Evolutionary conservation across 2,113 vertebrate species (phyloP).

Genomic region (Okapia johnstoni): DNA sequence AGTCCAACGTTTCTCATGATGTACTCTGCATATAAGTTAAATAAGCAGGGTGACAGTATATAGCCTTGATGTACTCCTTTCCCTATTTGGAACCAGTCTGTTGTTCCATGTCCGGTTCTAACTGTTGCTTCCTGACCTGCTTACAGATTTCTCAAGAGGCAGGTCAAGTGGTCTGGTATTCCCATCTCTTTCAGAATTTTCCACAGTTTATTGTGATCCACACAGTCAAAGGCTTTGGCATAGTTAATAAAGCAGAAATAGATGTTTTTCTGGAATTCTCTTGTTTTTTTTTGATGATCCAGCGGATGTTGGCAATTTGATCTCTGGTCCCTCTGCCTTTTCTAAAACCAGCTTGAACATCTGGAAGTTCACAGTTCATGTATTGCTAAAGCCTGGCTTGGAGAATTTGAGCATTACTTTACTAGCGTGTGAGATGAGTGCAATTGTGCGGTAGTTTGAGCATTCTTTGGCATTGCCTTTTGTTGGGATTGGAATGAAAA

Average conservation of each 20-base stretch:
- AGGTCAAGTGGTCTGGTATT: background rate
- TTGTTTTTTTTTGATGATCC: background rate
- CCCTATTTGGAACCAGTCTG: background rate
- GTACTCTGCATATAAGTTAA: background rate
- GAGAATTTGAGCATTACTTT: background rate
- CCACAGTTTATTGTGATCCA: background rate
- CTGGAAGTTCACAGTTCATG: background rate
- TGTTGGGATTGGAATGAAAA: background rate
- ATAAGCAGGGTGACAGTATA: background rate
- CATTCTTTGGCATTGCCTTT: background rate
- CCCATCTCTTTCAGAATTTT: background rate
- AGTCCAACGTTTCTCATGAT: background rate
- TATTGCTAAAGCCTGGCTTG: background rate
- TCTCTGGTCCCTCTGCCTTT: background rate
- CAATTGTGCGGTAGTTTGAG: accelerated
- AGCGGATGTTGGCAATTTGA: background rate
- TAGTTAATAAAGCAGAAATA: background rate
- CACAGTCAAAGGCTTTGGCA: background rate
- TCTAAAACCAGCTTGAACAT: background rate
- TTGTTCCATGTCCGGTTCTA: background rate
- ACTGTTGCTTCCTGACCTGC: background rate
- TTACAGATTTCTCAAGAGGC: background rate
- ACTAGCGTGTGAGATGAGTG: background rate
- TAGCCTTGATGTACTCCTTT: background rate
- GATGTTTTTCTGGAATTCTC: background rate